Evolutionary conservation across 2,888 invertebrate species (phyloP).

Genomic region (Patella pellucida): DNA sequence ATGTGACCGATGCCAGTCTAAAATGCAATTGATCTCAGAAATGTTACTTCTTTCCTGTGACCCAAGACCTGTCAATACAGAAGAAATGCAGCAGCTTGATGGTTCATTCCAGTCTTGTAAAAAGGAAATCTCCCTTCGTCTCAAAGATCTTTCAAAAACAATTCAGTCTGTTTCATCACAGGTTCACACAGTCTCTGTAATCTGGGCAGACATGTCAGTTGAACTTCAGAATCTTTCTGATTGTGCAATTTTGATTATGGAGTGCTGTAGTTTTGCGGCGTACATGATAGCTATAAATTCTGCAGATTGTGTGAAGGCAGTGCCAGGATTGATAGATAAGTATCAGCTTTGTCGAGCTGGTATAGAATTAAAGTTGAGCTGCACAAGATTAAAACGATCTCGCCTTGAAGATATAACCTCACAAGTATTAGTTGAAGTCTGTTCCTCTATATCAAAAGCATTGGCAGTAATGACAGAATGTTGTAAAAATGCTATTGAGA

Average conservation of each 20-base stretch:
- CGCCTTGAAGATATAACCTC: conserved; percentile 57
- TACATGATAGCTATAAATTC: conserved; percentile 58
- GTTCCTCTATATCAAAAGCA: conserved; percentile 61
- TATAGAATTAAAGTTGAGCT: conserved; percentile 64
- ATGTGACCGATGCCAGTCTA: conserved; percentile 61
- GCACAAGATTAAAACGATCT: conserved; percentile 56
- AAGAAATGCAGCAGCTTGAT: conserved; percentile 39
- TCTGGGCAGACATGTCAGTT: conserved; percentile 55
- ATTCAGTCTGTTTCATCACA: conserved; percentile 52
- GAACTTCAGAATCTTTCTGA: conserved; percentile 58
- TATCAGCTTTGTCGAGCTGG: conserved; percentile 63
- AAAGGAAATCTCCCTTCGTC: conserved; percentile 51
- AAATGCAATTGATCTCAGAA: conserved; percentile 67
- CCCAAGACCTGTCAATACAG: conserved; percentile 62
- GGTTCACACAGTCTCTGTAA: conserved; percentile 38
- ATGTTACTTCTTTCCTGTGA: conserved; percentile 65
- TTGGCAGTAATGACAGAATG: conserved; percentile 61
- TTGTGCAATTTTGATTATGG: conserved; percentile 60
- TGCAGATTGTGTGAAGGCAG: conserved; percentile 47
- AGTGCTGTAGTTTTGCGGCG: conserved; percentile 63
- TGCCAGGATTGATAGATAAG: conserved; percentile 60
- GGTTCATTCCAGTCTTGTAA: conserved; percentile 47
- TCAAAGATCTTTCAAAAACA: conserved; percentile 53
- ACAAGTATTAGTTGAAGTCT: conserved; percentile 61
- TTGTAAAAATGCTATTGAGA: conserved; percentile 58